Conservation (phyloP, 2,888 invertebrate species). For the Leptinotarsa tumamoca region DNA sequence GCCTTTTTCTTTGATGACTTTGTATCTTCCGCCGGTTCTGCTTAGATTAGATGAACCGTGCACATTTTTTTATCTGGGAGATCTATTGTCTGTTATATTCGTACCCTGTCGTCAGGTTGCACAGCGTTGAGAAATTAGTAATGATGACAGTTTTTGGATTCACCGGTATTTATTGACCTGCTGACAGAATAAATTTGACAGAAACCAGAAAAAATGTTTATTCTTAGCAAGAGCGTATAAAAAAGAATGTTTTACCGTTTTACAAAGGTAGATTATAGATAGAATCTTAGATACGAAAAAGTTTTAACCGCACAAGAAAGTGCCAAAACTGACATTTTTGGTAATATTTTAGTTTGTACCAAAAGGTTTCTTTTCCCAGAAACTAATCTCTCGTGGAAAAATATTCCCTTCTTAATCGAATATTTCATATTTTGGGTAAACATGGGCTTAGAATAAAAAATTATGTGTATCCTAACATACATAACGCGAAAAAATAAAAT, state of each 20-base stretch:
- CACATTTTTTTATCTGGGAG: constrained; percentile 10
- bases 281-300: not conserved
- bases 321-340: not conserved
- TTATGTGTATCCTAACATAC: too few species aligned
- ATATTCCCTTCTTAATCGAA: too few species aligned
- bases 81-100: constrained; percentile 17
- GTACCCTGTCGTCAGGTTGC: constrained; percentile 27
- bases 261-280: not conserved
- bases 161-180: constrained; percentile 16
- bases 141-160: constrained; percentile 22
- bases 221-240: not conserved
- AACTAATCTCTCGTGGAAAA: too few species aligned
- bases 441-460: too few species aligned
- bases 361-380: too few species aligned
- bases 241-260: not conserved
- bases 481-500: too few species aligned
- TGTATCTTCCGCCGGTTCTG: not conserved
- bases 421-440: too few species aligned
- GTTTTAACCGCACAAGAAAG: not conserved
- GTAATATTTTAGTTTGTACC: not conserved
- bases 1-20: not conserved
- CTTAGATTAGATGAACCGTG: not conserved
- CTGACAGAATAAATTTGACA: constrained; percentile 6
- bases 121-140: constrained; percentile 28
- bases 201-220: not conserved